Evolutionary conservation across 2,797 vertebrate species (phyloP).

Genomic region (Hydrocynus forskahlii): DNA sequence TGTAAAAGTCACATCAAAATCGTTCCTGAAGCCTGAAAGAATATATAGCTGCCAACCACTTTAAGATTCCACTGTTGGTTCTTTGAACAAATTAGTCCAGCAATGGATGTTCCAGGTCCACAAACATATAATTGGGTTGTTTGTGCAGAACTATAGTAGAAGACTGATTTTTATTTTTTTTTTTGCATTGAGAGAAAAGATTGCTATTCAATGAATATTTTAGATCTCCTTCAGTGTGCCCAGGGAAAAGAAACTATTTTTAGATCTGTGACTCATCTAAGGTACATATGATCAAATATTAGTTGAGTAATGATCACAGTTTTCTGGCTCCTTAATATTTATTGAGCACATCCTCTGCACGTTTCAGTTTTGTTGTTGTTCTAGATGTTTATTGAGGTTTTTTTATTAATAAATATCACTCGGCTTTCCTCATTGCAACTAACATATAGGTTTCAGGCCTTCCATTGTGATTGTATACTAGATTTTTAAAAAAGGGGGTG

Average conservation of each 20-base stretch:
- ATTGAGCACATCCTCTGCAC: neutral
- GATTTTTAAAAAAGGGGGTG: neutral
- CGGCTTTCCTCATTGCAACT: neutral
- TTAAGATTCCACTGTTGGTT: neutral
- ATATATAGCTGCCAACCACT: neutral
- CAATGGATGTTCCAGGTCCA: neutral
- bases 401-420: neutral
- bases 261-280: neutral
- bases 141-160: neutral
- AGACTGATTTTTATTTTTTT: too few species aligned
- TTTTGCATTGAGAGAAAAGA: too few species aligned
- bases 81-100: neutral
- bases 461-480: slow-evolving; percentile 3
- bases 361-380: neutral
- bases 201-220: neutral
- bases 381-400: neutral
- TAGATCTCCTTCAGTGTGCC: slow-evolving; percentile 1
- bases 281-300: neutral
- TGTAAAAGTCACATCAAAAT: neutral
- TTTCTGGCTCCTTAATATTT: neutral
- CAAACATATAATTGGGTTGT: neutral
- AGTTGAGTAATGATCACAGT: neutral
- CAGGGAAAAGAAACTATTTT: neutral
- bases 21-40: neutral
- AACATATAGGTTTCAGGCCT: slow-evolving; percentile 2